Evolutionary conservation across 2,113 vertebrate species (phyloP).

Genomic region (Hydrochoerus hydrochaeris): DNA sequence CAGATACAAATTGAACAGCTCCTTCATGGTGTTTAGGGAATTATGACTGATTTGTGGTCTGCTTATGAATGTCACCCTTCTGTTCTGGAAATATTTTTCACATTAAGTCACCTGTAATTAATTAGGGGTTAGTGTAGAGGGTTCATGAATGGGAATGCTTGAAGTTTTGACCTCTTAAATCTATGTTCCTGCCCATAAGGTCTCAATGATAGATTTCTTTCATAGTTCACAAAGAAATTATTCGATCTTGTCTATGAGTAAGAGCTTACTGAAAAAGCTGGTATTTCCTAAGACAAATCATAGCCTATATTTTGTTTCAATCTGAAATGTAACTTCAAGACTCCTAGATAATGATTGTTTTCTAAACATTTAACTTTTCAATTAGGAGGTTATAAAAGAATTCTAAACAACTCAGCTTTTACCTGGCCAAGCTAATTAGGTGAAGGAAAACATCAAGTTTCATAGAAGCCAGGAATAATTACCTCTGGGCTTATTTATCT

Average conservation of each 20-base stretch:
- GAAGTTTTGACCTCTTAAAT: constrained; percentile 64
- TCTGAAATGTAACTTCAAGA: constrained; percentile 20
- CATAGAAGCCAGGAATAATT: constrained; percentile 62
- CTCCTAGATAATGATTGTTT: constrained; percentile 17
- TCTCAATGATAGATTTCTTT: constrained; percentile 44
- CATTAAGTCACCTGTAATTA: constrained; percentile 64
- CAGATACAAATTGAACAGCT: constrained; percentile 68
- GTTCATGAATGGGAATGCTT: constrained; percentile 33
- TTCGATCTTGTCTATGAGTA: not conserved
- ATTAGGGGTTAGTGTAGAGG: constrained; percentile 59
- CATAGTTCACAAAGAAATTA: not conserved
- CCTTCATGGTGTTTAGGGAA: constrained; percentile 57
- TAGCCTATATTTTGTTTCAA: not conserved
- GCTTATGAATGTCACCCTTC: constrained; percentile 58
- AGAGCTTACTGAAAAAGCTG: not conserved
- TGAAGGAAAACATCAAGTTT: constrained; percentile 49
- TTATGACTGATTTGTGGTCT: constrained; percentile 72
- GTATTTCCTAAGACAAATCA: constrained; percentile 31
- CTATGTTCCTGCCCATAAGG: constrained; percentile 49
- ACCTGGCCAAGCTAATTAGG: constrained; percentile 11
- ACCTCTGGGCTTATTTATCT: constrained; percentile 59
- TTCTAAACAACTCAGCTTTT: constrained; percentile 56
- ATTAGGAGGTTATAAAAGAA: not conserved
- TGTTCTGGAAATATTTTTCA: constrained; percentile 69
- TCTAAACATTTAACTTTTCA: constrained; percentile 65